Percentiles rank a stretch among this genome's conserved stretches.
These are phyloP conservation scores for Pandemis cinnamomeana DNA, from an alignment of 2,888 invertebrate species.

Conservation along the genomic window DNA sequence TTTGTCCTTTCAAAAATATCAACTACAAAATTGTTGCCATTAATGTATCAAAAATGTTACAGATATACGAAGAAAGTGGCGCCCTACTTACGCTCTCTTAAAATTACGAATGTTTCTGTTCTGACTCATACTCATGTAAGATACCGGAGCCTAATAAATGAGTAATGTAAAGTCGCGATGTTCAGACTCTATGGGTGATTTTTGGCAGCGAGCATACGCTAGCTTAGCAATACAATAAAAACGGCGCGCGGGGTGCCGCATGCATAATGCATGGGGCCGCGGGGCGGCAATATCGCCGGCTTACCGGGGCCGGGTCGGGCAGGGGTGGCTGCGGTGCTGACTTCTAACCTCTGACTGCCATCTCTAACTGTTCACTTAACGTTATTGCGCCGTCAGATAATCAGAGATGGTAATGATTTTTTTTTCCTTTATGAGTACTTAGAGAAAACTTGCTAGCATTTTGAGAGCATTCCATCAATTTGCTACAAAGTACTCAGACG, in stretches of 20 bases:
- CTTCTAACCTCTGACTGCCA: not conserved
- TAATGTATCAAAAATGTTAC: too few species aligned
- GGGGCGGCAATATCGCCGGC: conserved; percentile 44
- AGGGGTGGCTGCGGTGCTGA: not conserved
- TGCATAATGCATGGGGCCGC: conserved; percentile 71
- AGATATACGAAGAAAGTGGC: too few species aligned
- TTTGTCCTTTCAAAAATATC: too few species aligned
- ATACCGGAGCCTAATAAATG: too few species aligned
- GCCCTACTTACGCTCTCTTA: not conserved
- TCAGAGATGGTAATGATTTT: not conserved
- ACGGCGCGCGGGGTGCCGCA: conserved; percentile 41
- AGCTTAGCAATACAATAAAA: not conserved
- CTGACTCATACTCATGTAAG: too few species aligned
- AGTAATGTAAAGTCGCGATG: too few species aligned
- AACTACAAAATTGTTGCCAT: too few species aligned
- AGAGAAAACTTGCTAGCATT: too few species aligned
- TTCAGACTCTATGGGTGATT: not conserved
- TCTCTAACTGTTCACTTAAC: not conserved
- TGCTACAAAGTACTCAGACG: too few species aligned
- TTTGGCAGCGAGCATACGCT: not conserved
- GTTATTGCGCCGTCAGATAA: not conserved
- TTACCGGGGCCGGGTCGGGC: not conserved
- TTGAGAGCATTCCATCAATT: too few species aligned
- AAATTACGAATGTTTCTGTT: not conserved
- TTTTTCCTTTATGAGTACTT: too few species aligned